Conservation (phyloP, 2,888 invertebrate species). For the Agrochola lychnidis region DNA sequence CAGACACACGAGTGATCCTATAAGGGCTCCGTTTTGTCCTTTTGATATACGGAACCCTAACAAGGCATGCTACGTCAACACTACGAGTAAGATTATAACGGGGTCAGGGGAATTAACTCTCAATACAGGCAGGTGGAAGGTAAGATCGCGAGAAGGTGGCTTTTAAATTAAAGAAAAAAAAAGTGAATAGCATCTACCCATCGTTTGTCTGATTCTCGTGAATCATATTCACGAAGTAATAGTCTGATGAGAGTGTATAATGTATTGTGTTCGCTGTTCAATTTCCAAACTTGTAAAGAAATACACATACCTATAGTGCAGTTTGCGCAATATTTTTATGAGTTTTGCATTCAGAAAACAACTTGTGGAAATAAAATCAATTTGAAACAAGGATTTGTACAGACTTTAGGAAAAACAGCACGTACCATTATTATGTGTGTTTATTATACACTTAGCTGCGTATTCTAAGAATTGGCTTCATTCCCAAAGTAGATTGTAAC, state of each 20-base stretch:
- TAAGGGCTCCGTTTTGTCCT: no score
- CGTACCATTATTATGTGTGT: not conserved
- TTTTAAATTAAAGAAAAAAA: not conserved
- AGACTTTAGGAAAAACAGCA: not conserved
- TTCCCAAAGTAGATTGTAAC: constrained; percentile 23
- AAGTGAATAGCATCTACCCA: not conserved
- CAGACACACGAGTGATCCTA: no score
- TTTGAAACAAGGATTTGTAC: not conserved
- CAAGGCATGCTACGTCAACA: no score
- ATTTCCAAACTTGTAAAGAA: no score
- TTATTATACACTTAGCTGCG: constrained; percentile 16
- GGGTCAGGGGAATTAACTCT: not conserved
- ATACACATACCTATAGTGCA: no score
- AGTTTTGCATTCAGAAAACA: not conserved
- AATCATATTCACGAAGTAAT: not conserved
- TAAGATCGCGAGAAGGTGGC: no score
- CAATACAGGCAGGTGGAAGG: not conserved
- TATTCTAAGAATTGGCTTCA: constrained; percentile 3
- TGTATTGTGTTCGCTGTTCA: no score
- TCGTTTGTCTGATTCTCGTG: not conserved
- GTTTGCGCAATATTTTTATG: not conserved
- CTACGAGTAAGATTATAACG: not conserved
- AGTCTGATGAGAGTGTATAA: not conserved
- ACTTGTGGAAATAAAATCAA: not conserved
- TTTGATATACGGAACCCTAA: no score